Percentiles rank a stretch among this genome's conserved stretches.
Conservation (phyloP, 2,113 vertebrate species). For the Tychaedon coryphoeus region DNA sequence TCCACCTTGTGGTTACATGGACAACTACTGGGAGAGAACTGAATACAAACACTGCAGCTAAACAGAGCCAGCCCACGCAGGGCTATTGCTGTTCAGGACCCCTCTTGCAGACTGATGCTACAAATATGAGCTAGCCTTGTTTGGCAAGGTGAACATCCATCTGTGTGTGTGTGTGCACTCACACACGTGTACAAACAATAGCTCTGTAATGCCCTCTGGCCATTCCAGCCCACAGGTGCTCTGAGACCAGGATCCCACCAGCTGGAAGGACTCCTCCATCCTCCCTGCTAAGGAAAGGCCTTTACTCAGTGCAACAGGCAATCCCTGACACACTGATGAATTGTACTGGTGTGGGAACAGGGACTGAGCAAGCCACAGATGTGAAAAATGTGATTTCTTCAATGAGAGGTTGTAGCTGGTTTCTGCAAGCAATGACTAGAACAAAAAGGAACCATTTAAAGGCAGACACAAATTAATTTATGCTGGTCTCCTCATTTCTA, state of each 20-base stretch:
- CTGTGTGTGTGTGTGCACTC: accelerated
- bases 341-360: background rate
- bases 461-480: background rate
- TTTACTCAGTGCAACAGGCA: background rate
- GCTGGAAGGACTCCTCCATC: background rate
- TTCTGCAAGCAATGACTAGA: background rate
- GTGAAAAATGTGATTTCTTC: background rate
- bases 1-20: slow-evolving; percentile 62
- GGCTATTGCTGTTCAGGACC: accelerated
- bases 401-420: background rate
- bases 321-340: background rate
- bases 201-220: background rate
- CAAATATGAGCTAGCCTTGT: no score
- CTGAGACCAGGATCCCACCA: background rate
- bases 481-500: background rate
- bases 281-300: background rate
- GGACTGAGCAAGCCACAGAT: accelerated
- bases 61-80: background rate
- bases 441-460: background rate
- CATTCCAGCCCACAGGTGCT: background rate
- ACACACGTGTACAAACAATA: accelerated
- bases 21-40: background rate
- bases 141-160: background rate
- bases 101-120: background rate
- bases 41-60: background rate